Base-by-base conservation (phyloP, 2,113 vertebrate genomes). In the Limanda limanda region DNA sequence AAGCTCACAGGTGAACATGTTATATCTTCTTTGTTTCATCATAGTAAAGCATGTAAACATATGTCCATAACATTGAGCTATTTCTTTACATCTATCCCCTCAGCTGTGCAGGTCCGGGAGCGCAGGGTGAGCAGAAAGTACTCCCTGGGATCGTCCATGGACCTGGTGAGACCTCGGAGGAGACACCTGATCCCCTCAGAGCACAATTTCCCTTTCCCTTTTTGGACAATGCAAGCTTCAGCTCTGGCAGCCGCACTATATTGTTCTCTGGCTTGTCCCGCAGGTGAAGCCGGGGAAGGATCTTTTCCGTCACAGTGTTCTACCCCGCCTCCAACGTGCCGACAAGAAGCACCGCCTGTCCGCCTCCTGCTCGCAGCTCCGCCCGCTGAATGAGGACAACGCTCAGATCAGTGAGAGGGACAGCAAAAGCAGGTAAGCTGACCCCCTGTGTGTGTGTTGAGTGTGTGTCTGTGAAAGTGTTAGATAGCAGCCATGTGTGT, bases 301-400 rank as follows among this genome's bases (percentile, higher is more conserved):
- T 62, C 75, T 95, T 45, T 95, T 95, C 71, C 94, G 94, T 58
- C 92, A 93, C 35, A 94, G 89, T 35, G 79, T 95, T 17, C 69
- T 95, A 71, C 94, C 92, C 21, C 92, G 91, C 60, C 88, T 95
- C 48, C 89, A 91, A 20, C 92, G 90, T 0, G 67, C 75, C 9
- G 92, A 93, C 77, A 91, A 79, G 25, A 84, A 85, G 27, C 70
- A 88, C 3, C 81, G 83, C 21, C 85, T 93, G 67, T 94, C 94
- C 0, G 83, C 85, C 27, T 94, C 94, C 78, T 95, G 94, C 81
- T 84, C 89, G 0, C 90, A 93, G 79, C 93, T 95, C 64, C 89
- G 76, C 54, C 89, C 93, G 9, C 81, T 90, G 57, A 69, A 83
- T 0, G 90, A 94, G 52, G 83, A 78, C 70, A 72, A 78, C 61